Conservation (phyloP, 1,140 invertebrate genomes). For the Polyergus mexicanus region DNA sequence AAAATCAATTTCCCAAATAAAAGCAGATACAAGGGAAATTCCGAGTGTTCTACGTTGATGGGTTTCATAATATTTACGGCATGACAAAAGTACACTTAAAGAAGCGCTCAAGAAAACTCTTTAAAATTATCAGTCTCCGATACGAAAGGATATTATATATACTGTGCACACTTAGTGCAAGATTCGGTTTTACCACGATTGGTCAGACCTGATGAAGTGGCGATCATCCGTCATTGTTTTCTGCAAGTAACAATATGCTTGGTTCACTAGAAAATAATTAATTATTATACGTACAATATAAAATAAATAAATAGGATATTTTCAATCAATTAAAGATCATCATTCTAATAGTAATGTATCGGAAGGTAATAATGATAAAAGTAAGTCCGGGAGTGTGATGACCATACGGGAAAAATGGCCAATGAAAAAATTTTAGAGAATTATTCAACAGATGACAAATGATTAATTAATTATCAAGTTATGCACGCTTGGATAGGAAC, state of each 20-base stretch:
- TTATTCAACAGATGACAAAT: too few relatives aligned
- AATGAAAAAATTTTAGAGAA: too few relatives aligned
- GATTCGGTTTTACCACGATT: too few relatives aligned
- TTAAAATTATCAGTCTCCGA: background rate
- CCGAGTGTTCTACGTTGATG: background rate
- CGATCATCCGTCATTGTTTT: conserved; percentile 4
- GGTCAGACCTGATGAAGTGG: background rate
- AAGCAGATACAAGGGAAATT: conserved; percentile 50
- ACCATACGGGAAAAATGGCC: too few relatives aligned
- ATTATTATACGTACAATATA: background rate
- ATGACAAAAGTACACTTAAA: conserved; percentile 30
- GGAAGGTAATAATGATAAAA: background rate
- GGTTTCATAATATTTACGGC: conserved; percentile 64
- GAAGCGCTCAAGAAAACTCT: background rate
- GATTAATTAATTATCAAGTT: background rate
- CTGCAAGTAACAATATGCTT: background rate
- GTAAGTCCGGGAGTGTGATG: too few relatives aligned
- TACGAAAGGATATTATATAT: background rate
- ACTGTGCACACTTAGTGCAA: too few relatives aligned
- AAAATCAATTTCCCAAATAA: conserved; percentile 25
- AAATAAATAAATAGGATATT: background rate
- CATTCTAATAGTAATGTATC: background rate
- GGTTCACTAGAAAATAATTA: background rate
- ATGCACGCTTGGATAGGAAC: background rate
- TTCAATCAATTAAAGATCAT: background rate